Evolutionary conservation across 2,113 vertebrate genomes (phyloP).

Genomic region (Corydoras sp.): DNA sequence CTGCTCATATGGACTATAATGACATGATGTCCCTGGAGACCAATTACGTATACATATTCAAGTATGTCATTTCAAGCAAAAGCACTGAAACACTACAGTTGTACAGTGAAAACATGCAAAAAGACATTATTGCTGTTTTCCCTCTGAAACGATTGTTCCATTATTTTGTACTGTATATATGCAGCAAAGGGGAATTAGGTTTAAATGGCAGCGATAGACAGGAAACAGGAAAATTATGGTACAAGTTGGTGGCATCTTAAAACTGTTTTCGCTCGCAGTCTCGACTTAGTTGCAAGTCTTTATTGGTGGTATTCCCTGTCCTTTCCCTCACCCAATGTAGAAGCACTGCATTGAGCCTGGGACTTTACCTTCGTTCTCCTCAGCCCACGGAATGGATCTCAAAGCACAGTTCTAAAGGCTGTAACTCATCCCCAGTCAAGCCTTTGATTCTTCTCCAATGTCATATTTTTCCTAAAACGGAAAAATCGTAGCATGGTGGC

Average conservation of each 20-base stretch:
- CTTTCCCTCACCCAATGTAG: constrained; percentile 11
- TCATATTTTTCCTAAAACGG: too few relatives aligned
- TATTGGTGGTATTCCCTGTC: constrained; percentile 19
- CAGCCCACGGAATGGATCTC: too few relatives aligned
- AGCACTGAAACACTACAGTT: constrained; percentile 54
- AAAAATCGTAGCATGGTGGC: too few relatives aligned
- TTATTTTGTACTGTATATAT: constrained; percentile 41
- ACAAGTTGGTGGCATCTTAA: constrained; percentile 36
- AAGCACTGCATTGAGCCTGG: not conserved
- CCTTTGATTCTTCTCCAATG: too few relatives aligned
- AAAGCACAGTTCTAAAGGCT: too few relatives aligned
- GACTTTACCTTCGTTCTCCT: constrained; percentile 15
- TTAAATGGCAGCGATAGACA: constrained; percentile 36
- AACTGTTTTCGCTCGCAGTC: constrained; percentile 36
- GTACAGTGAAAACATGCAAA: constrained; percentile 60
- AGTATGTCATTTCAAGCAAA: constrained; percentile 56
- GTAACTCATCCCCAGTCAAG: too few relatives aligned
- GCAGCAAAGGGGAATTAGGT: constrained; percentile 32
- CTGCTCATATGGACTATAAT: constrained; percentile 57
- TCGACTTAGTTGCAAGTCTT: constrained; percentile 21
- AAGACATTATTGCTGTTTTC: constrained; percentile 51
- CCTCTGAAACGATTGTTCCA: constrained; percentile 42
- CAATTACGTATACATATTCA: constrained; percentile 52
- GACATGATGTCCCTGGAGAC: constrained; percentile 54
- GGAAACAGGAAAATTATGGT: constrained; percentile 47